Conservation (phyloP, 1,140 invertebrate species). For the Plutomurus gul region DNA sequence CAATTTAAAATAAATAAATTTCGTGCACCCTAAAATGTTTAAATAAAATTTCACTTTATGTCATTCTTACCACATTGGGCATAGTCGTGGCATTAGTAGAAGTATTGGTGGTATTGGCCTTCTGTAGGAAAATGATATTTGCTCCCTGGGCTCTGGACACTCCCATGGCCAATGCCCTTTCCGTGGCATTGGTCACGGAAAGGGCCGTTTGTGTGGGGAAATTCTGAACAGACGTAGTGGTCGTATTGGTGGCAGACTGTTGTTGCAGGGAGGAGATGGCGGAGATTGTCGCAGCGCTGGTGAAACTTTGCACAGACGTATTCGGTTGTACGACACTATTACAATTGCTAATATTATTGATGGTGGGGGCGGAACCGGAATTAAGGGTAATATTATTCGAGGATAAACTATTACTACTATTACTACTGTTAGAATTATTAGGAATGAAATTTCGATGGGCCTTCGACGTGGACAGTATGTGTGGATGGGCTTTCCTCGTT, state of each 20-base stretch:
- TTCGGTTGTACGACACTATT: slow-evolving; percentile 15
- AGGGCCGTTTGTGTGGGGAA: background rate
- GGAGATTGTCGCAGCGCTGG: background rate
- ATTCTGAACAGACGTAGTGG: background rate
- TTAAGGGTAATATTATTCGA: background rate
- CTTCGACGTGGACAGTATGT: slow-evolving; percentile 46
- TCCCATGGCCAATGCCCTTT: background rate
- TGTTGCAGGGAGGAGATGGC: background rate
- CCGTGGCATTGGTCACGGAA: background rate
- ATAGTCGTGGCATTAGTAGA: background rate
- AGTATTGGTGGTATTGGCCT: background rate
- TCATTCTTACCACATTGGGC: background rate
- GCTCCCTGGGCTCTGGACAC: slow-evolving; percentile 8
- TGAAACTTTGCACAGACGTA: background rate
- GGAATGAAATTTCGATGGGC: slow-evolving; percentile 40
- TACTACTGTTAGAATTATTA: background rate
- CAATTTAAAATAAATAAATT: background rate
- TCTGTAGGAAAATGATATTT: slow-evolving; percentile 43
- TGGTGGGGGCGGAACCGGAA: background rate
- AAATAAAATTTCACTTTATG: background rate
- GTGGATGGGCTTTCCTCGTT: slow-evolving; percentile 45
- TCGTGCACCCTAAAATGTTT: background rate
- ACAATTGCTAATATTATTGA: too few species aligned
- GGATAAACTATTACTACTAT: slow-evolving; percentile 10
- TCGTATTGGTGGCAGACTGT: background rate